phyloP scores from a whole-genome alignment of 2,797 vertebrate species.

The Urosaurus nigricauda region DNA sequence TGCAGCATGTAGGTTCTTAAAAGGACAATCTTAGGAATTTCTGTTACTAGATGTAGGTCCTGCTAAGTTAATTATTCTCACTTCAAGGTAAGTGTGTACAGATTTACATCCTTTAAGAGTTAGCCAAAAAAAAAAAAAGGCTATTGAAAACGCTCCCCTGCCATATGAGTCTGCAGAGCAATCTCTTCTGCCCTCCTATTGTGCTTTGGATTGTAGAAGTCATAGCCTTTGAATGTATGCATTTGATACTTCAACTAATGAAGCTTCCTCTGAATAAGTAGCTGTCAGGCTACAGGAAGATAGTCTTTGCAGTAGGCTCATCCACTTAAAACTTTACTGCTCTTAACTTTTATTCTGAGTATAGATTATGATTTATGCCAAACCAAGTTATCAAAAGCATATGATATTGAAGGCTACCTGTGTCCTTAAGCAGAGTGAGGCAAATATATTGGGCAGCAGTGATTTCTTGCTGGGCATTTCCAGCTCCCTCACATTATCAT shows the following conservation, averaged over 20 bases:
- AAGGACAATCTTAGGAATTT: not conserved
- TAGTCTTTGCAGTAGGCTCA: not conserved
- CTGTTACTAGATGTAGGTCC: not conserved
- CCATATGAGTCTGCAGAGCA: too few species aligned
- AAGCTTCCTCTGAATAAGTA: not conserved
- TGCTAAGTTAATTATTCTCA: not conserved
- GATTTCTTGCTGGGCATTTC: too few species aligned
- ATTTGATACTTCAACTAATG: not conserved
- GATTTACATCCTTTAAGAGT: not conserved
- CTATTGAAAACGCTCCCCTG: not conserved
- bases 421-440: not conserved
- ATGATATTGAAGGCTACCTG: not conserved
- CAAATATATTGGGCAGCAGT: not conserved
- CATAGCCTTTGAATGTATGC: not conserved
- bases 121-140: not conserved
- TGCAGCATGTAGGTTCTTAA: not conserved
- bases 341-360: not conserved
- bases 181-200: too few species aligned
- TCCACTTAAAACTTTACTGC: not conserved
- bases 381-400: not conserved
- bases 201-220: not conserved
- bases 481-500: too few species aligned
- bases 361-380: not conserved
- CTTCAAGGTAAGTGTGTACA: too few species aligned
- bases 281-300: not conserved